phyloP scores from a whole-genome alignment of 64 coral and sea anemone species.

The Anthopleura sola region DNA sequence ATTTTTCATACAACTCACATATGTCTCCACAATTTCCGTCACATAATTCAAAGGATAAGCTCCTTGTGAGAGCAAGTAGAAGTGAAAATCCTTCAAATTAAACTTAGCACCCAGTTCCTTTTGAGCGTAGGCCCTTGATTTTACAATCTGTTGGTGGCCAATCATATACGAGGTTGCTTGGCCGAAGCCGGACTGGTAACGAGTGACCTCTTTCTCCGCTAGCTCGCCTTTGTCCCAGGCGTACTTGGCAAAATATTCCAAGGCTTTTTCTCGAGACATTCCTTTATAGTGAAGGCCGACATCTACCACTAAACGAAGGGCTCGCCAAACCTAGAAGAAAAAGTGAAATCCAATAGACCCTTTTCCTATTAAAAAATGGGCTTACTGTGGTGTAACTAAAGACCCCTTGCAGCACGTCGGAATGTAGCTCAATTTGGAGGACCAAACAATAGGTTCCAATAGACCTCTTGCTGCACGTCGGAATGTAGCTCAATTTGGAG shows the following conservation, averaged over 20 bases:
- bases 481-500: too few species aligned
- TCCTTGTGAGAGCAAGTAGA: constrained; percentile 38
- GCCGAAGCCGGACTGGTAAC: constrained; percentile 44
- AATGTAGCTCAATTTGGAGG: too few species aligned
- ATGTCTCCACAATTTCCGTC: constrained; percentile 9
- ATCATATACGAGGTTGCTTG: constrained; percentile 51
- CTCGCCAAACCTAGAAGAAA: constrained; percentile 23
- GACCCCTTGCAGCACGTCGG: too few species aligned
- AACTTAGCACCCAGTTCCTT: constrained; percentile 1
- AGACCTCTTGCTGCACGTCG: too few species aligned
- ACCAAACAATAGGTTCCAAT: too few species aligned
- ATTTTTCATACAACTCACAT: constrained; percentile 9
- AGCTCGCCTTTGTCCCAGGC: constrained; percentile 59
- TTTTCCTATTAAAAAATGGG: neutral
- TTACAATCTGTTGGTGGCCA: constrained; percentile 24
- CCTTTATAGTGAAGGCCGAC: constrained; percentile 77
- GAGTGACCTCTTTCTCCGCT: constrained; percentile 39
- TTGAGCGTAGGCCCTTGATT: neutral
- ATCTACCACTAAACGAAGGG: constrained; percentile 83
- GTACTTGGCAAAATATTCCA: constrained; percentile 58
- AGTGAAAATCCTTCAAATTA: constrained; percentile 38
- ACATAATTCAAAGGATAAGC: constrained; percentile 28
- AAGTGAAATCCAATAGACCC: neutral
- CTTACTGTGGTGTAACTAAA: too few species aligned
- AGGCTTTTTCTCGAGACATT: constrained; percentile 67